These are phyloP conservation scores for Alviniconcha marisindica DNA, from an alignment of 1,140 invertebrate species.

Conservation along the genomic window DNA sequence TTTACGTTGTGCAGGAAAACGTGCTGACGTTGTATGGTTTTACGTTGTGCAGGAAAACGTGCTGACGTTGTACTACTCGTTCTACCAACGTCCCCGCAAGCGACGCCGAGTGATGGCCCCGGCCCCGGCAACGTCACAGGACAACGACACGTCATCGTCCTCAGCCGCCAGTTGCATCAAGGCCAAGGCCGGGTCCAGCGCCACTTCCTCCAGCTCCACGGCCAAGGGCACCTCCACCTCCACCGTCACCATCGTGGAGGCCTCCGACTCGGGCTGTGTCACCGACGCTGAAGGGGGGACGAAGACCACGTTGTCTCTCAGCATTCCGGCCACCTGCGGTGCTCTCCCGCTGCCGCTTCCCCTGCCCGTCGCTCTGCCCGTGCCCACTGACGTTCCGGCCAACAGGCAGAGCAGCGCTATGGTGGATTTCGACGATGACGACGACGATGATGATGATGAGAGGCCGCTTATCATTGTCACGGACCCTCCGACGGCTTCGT, in stretches of 20 bases:
- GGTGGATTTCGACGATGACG: constrained; percentile 10
- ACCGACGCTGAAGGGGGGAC: background rate
- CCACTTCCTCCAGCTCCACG: constrained; percentile 16
- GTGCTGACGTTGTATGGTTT: no score
- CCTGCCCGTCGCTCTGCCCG: background rate
- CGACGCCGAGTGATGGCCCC: constrained; percentile 21
- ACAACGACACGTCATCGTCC: background rate
- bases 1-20: no score
- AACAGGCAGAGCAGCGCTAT: background rate
- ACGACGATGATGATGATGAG: constrained; percentile 34
- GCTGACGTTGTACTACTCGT: constrained; percentile 36
- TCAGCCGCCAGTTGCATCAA: background rate
- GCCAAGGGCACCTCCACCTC: background rate
- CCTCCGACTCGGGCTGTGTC: background rate
- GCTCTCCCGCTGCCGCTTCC: background rate
- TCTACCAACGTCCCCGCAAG: constrained; percentile 32
- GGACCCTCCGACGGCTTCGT: background rate
- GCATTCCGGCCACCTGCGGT: background rate
- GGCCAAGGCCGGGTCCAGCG: background rate
- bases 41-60: constrained; percentile 37
- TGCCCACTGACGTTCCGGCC: background rate
- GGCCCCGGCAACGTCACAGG: constrained; percentile 26
- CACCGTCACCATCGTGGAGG: constrained; percentile 25
- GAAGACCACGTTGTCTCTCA: background rate
- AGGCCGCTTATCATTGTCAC: constrained; percentile 29